A percentile compares a stretch with the other conserved stretches of the same genome.
Conservation (phyloP, 1,140 invertebrate genomes). For the Nebria ingens region DNA sequence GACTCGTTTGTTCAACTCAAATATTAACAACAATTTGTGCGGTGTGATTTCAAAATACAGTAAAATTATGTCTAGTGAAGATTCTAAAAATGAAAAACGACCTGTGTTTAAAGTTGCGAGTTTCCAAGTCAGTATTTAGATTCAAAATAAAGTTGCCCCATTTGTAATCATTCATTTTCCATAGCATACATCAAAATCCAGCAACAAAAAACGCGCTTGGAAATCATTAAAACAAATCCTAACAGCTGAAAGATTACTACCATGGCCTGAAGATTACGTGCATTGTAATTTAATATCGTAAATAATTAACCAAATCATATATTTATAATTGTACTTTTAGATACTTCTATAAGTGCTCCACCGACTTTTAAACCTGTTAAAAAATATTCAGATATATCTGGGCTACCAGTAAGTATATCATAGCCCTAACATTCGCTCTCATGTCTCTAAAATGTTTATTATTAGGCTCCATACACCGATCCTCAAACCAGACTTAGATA, state of each 20-base stretch:
- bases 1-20: too few species aligned
- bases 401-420: conserved; percentile 51
- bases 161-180: conserved; percentile 11
- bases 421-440: neutral
- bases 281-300: conserved; percentile 42
- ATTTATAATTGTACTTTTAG: conserved; percentile 38
- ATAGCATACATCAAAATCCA: conserved; percentile 25
- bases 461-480: conserved; percentile 80
- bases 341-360: conserved; percentile 78
- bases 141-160: too few species aligned
- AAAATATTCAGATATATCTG: conserved; percentile 90
- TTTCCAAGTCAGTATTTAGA: conserved; percentile 5
- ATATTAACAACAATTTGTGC: too few species aligned
- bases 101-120: conserved; percentile 28
- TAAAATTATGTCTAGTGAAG: conserved; percentile 31
- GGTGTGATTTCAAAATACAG: too few species aligned
- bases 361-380: conserved; percentile 83
- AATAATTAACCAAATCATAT: conserved; percentile 16
- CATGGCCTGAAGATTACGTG: conserved; percentile 55
- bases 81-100: conserved; percentile 22
- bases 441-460: too few species aligned
- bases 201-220: conserved; percentile 64
- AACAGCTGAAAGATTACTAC: conserved; percentile 55
- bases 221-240: conserved; percentile 69
- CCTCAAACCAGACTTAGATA: conserved; percentile 81